Percentiles rank a stretch among this genome's conserved stretches.
Evolutionary conservation across 1,140 invertebrate genomes (phyloP).

Genomic region (Drosophila varians): DNA sequence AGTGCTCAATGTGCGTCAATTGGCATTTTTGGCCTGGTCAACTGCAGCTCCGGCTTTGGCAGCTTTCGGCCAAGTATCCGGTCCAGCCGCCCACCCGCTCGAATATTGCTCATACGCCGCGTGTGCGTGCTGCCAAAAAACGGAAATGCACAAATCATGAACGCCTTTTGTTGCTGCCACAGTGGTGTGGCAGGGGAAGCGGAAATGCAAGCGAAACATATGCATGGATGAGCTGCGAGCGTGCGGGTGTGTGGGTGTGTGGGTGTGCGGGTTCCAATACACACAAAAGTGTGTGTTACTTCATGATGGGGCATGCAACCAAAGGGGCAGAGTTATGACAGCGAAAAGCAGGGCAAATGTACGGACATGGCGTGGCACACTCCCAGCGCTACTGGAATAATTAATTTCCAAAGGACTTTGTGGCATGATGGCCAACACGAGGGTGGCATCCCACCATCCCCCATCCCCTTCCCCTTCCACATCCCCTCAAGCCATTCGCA

Average conservation of each 20-base stretch:
- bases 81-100: conserved; percentile 3
- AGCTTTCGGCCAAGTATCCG: conserved; percentile 13
- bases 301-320: background rate
- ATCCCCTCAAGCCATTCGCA: background rate
- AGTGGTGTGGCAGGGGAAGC: conserved; percentile 34
- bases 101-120: conserved; percentile 1
- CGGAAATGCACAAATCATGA: conserved; percentile 77
- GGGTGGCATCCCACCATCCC: background rate
- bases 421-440: conserved; percentile 10
- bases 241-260: background rate
- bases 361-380: conserved; percentile 14
- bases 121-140: conserved; percentile 40
- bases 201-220: conserved; percentile 73
- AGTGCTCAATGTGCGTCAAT: conserved; percentile 39
- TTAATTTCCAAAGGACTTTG: conserved; percentile 24
- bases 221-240: conserved; percentile 24
- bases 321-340: conserved; percentile 10
- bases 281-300: background rate
- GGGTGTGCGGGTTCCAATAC: background rate
- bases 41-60: conserved; percentile 1
- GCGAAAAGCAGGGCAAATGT: conserved; percentile 13
- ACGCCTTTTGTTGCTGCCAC: conserved; percentile 53
- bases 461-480: no score
- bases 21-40: conserved; percentile 28
- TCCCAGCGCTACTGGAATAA: conserved; percentile 18